Evolutionary conservation across 2,113 vertebrate genomes (phyloP).

Genomic region (Tichodroma muraria): DNA sequence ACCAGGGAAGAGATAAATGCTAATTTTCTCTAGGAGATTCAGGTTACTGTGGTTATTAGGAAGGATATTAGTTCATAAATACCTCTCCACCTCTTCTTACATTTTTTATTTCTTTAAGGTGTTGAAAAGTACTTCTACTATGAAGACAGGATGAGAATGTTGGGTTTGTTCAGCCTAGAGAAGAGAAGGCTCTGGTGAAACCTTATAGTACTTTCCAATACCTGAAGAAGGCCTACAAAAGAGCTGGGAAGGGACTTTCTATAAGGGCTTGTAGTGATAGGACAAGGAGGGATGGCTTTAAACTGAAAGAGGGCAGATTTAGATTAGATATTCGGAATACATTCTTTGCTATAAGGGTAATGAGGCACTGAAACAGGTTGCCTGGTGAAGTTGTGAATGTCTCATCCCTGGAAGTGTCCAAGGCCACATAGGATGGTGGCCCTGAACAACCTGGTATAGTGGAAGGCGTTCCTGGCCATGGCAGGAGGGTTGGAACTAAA

Average conservation of each 20-base stretch:
- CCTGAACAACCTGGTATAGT: background rate
- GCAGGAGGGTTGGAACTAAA: background rate
- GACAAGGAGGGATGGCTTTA: background rate
- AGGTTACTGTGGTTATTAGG: slow-evolving; percentile 10
- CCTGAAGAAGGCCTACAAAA: background rate
- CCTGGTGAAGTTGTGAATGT: background rate
- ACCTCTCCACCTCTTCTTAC: background rate
- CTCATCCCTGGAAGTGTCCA: background rate
- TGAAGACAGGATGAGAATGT: background rate
- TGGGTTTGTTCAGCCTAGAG: background rate
- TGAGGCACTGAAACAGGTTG: background rate
- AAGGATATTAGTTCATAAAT: background rate
- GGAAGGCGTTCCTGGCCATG: background rate
- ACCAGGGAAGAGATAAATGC: background rate
- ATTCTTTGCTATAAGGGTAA: background rate
- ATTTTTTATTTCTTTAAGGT: background rate
- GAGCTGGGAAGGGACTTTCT: background rate
- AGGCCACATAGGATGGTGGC: background rate
- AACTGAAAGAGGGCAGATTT: background rate
- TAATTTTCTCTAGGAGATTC: slow-evolving; percentile 12
- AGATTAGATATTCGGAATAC: background rate
- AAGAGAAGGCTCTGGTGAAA: background rate
- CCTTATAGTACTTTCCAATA: background rate
- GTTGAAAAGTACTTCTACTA: background rate
- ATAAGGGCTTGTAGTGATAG: background rate